Conservation (phyloP, 2,797 vertebrate genomes). For the Hozukius guyotensis region DNA sequence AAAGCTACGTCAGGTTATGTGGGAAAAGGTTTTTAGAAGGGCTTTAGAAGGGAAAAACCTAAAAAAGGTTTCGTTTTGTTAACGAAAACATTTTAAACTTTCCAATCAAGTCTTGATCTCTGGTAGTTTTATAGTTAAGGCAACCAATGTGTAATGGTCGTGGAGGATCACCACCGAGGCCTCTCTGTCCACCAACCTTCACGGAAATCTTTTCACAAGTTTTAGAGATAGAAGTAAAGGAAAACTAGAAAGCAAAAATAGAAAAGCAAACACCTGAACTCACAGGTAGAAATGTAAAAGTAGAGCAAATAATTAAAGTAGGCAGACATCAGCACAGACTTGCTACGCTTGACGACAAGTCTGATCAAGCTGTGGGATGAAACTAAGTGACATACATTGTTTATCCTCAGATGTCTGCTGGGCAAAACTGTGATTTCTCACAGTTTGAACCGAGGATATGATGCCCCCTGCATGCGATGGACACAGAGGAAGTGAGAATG, state of each 20-base stretch:
- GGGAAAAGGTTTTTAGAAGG: no score
- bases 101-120: background rate
- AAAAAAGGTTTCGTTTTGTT: no score
- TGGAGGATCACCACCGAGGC: background rate
- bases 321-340: background rate
- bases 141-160: background rate
- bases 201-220: background rate
- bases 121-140: background rate
- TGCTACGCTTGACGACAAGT: conserved; percentile 25
- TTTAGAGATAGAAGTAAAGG: background rate
- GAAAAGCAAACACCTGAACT: background rate
- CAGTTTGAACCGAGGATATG: background rate
- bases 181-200: background rate
- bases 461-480: background rate
- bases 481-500: conserved; percentile 24
- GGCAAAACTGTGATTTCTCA: background rate
- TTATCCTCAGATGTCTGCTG: background rate
- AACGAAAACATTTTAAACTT: background rate
- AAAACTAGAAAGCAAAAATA: background rate
- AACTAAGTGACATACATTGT: background rate
- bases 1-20: no score
- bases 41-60: no score
- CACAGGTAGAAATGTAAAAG: background rate
- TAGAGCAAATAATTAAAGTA: background rate
- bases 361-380: conserved; percentile 34